phyloP scores from a whole-genome alignment of 2,113 vertebrate genomes.

The Salvelinus alpinus region DNA sequence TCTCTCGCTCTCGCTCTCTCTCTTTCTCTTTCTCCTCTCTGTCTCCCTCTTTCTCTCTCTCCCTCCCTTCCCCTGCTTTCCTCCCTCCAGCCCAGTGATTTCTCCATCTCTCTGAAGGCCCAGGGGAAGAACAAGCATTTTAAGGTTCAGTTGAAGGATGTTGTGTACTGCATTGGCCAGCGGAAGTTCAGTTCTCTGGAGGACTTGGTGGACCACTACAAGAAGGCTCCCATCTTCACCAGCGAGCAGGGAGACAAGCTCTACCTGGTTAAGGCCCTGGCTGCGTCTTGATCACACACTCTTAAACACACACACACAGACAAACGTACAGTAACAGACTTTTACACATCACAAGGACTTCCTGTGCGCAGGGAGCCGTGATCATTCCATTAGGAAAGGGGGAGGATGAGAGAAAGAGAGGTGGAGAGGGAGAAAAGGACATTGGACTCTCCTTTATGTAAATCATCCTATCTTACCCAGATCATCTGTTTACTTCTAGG shows the following conservation, averaged over 20 bases:
- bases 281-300: constrained; percentile 77
- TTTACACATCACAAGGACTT: constrained; percentile 58
- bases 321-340: constrained; percentile 44
- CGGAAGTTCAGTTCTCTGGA: constrained; percentile 92
- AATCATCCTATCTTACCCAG: too few relatives aligned
- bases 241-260: constrained; percentile 92
- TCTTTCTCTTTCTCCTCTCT: too few relatives aligned
- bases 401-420: too few relatives aligned
- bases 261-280: constrained; percentile 86
- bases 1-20: too few relatives aligned
- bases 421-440: constrained; percentile 19
- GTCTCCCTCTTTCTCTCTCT: background rate
- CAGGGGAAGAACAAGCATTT: constrained; percentile 95
- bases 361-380: constrained; percentile 58
- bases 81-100: constrained; percentile 83
- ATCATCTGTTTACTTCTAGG: too few relatives aligned
- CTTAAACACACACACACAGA: constrained; percentile 11
- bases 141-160: constrained; percentile 90
- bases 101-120: constrained; percentile 90
- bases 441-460: constrained; percentile 41
- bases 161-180: constrained; percentile 89
- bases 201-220: constrained; percentile 93
- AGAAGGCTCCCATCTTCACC: constrained; percentile 93
- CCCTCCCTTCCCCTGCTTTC: constrained; percentile 20
- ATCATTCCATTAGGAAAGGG: constrained; percentile 16